Evolutionary conservation across 2,888 invertebrate genomes (phyloP), one percentile per base, ranked within the genome.

Genomic region (Lamellibrachia columna): DNA sequence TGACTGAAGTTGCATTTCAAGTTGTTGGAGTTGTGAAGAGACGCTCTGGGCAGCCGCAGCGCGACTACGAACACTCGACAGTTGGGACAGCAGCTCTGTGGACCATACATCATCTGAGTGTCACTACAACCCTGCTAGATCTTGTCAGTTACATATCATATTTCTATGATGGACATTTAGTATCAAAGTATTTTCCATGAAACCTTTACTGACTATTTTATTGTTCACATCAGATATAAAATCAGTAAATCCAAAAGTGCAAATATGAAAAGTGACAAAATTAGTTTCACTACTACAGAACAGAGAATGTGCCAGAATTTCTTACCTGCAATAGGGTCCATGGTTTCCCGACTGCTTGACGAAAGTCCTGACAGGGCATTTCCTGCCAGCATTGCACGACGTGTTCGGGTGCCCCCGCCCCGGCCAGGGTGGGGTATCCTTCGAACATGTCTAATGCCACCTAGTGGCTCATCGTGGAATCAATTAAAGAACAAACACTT

Each of bases 1-100:
- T 98, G 95, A 97, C 97, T 99, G 99, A 97, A 96, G 94, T 97
- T 99, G 99, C 98, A 99, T 98, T 97, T 99, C 99, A 95, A 99
- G 97, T 96, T 99, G 99, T 96, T 99, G 99, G 96, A 99, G 94
- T 94, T 96, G 96, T 92, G 96, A 95, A 11, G 96, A 96, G 11
- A 96, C 96, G 93, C 95, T 96, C 94, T 96, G 96, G 28, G 96
- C 96, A 52, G 96, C 96, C 52, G 96, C 96, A n/a, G 95, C 94
- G 90, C 96, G 95, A 93, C 98, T 98, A 95, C 99, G 97, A 94
- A 99, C 99, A 95, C 99, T 99, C 92, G 99, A 99, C 96, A 99
- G 97, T 97, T 99, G 99, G 93, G 99, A 99, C 94, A 99, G 97
- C 94, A 99, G 97, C 97, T 99, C 99, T 94, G 95, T n/a, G 94